phyloP scores from a whole-genome alignment of 1,140 invertebrate species.

The Papilio helenus region DNA sequence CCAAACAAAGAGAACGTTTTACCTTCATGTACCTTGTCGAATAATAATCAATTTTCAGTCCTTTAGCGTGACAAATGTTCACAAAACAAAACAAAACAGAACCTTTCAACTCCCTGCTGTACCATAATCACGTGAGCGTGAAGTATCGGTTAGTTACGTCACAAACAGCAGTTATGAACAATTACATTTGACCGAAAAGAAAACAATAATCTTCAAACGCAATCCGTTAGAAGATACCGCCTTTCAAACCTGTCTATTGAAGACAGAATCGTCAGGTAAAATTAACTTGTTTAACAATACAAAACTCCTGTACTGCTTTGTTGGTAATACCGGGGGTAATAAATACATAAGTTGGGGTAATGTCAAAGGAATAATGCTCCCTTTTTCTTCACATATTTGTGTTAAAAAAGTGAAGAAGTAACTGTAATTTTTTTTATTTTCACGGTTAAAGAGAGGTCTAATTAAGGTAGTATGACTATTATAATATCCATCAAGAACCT shows the following conservation, averaged over 20 bases:
- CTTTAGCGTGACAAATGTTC: background rate
- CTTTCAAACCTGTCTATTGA: background rate
- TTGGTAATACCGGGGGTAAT: background rate
- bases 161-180: slow-evolving; percentile 15
- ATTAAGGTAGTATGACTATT: background rate
- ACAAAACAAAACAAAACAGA: slow-evolving; percentile 1
- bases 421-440: background rate
- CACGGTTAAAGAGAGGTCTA: background rate
- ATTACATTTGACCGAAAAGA: slow-evolving; percentile 22
- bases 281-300: slow-evolving; percentile 35
- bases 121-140: slow-evolving; percentile 1
- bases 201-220: slow-evolving; percentile 44
- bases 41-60: background rate
- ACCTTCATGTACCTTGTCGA: background rate
- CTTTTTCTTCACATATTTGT: background rate
- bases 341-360: slow-evolving; percentile 5
- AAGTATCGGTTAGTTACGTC: slow-evolving; percentile 18
- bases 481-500: too few species aligned
- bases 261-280: slow-evolving; percentile 39
- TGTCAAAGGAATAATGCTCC: background rate
- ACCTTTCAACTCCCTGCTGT: slow-evolving; percentile 13
- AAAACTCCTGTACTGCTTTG: background rate
- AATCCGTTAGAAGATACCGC: slow-evolving; percentile 43
- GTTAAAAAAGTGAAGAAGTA: background rate
- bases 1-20: background rate